A percentile compares a stretch with the other conserved stretches of the same genome.
Conservation (phyloP, 2,888 invertebrate species). For the Callimorpha dominula region DNA sequence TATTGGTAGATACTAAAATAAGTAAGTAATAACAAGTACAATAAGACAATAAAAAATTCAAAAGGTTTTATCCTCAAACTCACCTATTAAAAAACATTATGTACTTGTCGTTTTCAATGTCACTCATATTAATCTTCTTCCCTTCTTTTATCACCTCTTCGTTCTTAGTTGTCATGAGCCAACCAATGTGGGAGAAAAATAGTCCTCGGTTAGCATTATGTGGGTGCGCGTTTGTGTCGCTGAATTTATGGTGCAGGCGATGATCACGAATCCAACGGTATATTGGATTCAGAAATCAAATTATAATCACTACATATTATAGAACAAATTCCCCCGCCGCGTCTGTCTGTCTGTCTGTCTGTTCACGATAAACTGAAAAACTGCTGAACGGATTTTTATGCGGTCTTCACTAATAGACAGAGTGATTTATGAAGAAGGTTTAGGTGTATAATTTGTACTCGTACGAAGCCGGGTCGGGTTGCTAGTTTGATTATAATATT, state of each 20-base stretch:
- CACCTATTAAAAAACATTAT: slow-evolving; percentile 9
- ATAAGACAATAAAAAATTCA: too few relatives aligned
- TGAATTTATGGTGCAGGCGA: slow-evolving; percentile 90
- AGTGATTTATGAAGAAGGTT: too few relatives aligned
- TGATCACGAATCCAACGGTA: slow-evolving; percentile 85
- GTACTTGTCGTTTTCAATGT: slow-evolving; percentile 68
- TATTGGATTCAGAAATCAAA: slow-evolving; percentile 43
- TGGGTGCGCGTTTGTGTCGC: slow-evolving; percentile 90
- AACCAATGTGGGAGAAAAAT: slow-evolving; percentile 94
- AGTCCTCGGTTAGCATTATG: slow-evolving; percentile 91
- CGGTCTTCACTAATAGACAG: too few relatives aligned
- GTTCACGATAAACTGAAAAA: too few relatives aligned
- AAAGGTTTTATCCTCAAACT: not conserved
- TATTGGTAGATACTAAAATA: too few relatives aligned
- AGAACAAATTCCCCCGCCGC: too few relatives aligned
- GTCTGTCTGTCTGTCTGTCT: too few relatives aligned
- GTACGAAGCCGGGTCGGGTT: too few relatives aligned
- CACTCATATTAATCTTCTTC: slow-evolving; percentile 89
- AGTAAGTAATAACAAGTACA: not conserved
- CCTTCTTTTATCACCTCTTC: slow-evolving; percentile 90
- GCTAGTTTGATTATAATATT: too few relatives aligned
- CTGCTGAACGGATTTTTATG: too few relatives aligned
- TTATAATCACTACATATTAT: too few relatives aligned
- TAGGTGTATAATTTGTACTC: too few relatives aligned
- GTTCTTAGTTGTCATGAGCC: slow-evolving; percentile 91